These are phyloP conservation scores for Papilio dardanus DNA, from an alignment of 1,140 invertebrate species.

Conservation along the genomic window DNA sequence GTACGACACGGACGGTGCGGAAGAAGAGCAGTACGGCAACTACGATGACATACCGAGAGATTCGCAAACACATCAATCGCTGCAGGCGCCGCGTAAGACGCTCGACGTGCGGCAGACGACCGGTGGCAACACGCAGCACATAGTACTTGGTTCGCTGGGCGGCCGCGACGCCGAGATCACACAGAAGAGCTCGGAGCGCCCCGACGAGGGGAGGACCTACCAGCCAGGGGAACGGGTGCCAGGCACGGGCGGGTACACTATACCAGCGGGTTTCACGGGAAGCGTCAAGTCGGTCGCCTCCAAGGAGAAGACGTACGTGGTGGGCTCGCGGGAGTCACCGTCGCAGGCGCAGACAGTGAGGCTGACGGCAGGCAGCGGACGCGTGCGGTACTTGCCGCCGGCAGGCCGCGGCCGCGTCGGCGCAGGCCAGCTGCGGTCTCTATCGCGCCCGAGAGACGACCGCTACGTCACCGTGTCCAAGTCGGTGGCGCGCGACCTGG, in stretches of 20 bases:
- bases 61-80: slow-evolving; percentile 62
- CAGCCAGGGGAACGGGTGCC: slow-evolving; percentile 85
- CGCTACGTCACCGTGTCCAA: slow-evolving; percentile 89
- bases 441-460: slow-evolving; percentile 66
- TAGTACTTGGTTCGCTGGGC: slow-evolving; percentile 80
- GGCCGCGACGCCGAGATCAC: slow-evolving; percentile 81
- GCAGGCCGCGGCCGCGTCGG: slow-evolving; percentile 67
- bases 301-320: slow-evolving; percentile 83
- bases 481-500: slow-evolving; percentile 87
- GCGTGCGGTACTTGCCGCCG: slow-evolving; percentile 76
- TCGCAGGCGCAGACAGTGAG: slow-evolving; percentile 86
- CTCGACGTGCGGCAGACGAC: slow-evolving; percentile 74
- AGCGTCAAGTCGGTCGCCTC: slow-evolving; percentile 84
- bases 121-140: slow-evolving; percentile 80
- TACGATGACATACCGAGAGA: slow-evolving; percentile 75
- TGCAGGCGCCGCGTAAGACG: slow-evolving; percentile 66
- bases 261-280: slow-evolving; percentile 86
- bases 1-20: slow-evolving; percentile 67
- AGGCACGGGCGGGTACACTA: slow-evolving; percentile 84
- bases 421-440: slow-evolving; percentile 71
- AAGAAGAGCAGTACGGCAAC: slow-evolving; percentile 82
- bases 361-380: slow-evolving; percentile 82
- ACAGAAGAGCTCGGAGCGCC: slow-evolving; percentile 75
- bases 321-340: slow-evolving; percentile 82
- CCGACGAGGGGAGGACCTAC: slow-evolving; percentile 81